Conservation (phyloP, 2,888 invertebrate species). For the Philopedon plagiatum region DNA sequence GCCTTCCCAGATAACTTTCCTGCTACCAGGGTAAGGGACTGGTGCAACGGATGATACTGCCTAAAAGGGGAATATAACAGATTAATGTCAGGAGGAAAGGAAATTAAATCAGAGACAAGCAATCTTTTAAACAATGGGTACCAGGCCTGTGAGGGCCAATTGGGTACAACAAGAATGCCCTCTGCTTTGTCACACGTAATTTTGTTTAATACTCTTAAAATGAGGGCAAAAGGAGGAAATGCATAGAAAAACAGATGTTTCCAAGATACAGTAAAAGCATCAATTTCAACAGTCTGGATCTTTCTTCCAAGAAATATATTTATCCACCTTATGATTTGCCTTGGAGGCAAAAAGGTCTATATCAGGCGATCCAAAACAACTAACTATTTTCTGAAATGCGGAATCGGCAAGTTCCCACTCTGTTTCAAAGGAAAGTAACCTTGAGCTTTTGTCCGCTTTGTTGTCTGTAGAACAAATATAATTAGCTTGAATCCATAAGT, state of each 20-base stretch:
- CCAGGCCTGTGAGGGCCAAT: background rate
- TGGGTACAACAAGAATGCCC: background rate
- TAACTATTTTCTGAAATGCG: background rate
- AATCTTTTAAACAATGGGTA: too few relatives aligned
- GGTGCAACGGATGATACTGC: too few relatives aligned
- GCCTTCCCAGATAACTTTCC: too few relatives aligned
- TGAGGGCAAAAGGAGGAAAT: background rate
- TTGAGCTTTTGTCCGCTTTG: background rate
- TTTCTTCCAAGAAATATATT: background rate
- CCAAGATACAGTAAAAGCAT: background rate
- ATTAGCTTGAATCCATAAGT: background rate
- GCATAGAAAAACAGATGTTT: background rate
- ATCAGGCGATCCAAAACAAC: background rate
- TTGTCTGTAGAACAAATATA: background rate
- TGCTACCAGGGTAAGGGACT: too few relatives aligned
- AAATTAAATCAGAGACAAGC: too few relatives aligned
- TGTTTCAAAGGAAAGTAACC: background rate
- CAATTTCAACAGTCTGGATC: background rate
- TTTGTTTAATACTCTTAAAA: background rate
- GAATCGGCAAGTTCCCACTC: background rate
- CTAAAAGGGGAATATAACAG: too few relatives aligned
- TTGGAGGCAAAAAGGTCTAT: background rate
- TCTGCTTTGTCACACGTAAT: background rate
- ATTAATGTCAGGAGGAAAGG: too few relatives aligned
- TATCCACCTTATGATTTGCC: background rate